Conservation (phyloP, 2,888 invertebrate genomes). For the Drosophila parthenogenetica region DNA sequence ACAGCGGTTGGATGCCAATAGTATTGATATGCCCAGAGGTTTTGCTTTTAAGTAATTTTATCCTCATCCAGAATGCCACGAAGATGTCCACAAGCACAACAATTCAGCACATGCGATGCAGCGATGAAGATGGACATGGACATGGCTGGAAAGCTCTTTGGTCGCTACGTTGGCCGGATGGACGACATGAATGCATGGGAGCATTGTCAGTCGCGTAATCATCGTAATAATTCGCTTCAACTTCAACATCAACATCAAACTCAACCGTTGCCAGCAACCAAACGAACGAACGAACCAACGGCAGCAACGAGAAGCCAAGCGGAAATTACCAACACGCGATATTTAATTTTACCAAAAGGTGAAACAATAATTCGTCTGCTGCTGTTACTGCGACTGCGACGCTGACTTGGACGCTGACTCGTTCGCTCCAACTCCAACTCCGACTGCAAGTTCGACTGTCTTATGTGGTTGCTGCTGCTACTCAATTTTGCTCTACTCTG, state of each 20-base stretch:
- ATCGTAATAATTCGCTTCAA: constrained; percentile 77
- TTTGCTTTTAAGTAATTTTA: constrained; percentile 75
- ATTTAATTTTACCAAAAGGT: constrained; percentile 82
- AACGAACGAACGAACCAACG: constrained; percentile 50
- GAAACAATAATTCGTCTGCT: constrained; percentile 74
- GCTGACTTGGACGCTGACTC: constrained; percentile 5
- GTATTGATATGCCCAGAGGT: constrained; percentile 73
- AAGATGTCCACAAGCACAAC: constrained; percentile 69
- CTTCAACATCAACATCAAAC: constrained; percentile 63
- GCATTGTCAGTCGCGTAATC: constrained; percentile 79
- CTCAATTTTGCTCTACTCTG: constrained; percentile 26
- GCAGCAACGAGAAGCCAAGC: constrained; percentile 78
- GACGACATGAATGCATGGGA: constrained; percentile 75
- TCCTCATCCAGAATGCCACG: constrained; percentile 79
- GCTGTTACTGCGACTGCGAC: constrained; percentile 20
- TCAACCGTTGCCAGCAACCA: constrained; percentile 69
- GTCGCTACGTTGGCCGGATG: constrained; percentile 56
- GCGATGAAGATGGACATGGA: constrained; percentile 7
- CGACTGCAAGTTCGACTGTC: neutral
- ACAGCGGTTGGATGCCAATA: constrained; percentile 73
- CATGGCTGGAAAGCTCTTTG: constrained; percentile 23
- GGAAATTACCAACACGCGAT: constrained; percentile 83
- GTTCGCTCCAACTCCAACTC: neutral
- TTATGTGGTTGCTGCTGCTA: constrained; percentile 23
- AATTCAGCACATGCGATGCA: constrained; percentile 64